These are phyloP conservation scores for Chaetorhynchus papuensis DNA, from an alignment of 2,113 vertebrate species.

Conservation along the genomic window DNA sequence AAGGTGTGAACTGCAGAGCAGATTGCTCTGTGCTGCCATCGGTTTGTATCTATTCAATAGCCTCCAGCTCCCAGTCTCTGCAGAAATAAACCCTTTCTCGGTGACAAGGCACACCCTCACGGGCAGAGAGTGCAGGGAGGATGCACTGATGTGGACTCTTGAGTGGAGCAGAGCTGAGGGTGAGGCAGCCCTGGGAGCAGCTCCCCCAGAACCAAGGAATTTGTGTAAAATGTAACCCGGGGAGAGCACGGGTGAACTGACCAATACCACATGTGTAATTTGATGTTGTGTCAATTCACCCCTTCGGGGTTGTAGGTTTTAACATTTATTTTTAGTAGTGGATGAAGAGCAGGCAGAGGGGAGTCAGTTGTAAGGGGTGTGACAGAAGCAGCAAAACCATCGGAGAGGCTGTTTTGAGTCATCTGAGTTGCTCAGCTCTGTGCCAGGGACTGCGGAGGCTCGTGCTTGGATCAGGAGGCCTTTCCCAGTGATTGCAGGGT, in stretches of 20 bases:
- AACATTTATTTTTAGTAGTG: neutral
- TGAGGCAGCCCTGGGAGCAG: neutral
- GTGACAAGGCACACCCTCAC: neutral
- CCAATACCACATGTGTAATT: fast-evolving
- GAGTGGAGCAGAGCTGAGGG: neutral
- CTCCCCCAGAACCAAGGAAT: neutral
- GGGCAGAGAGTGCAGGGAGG: neutral
- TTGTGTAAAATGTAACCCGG: neutral
- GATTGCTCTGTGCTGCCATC: neutral
- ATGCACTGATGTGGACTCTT: neutral
- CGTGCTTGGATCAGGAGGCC: neutral
- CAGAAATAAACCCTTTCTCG: neutral
- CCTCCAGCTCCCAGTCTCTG: neutral
- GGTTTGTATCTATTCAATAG: neutral
- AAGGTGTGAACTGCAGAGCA: neutral
- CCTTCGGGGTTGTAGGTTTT: neutral
- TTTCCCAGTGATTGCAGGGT: neutral
- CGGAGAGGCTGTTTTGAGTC: neutral
- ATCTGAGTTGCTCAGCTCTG: neutral
- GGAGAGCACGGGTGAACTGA: neutral
- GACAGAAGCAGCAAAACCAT: neutral
- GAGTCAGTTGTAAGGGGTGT: neutral
- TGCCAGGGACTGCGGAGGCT: neutral
- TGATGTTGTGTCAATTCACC: neutral
- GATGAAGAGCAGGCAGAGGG: neutral